Evolutionary conservation across 2,888 invertebrate species (phyloP).

Genomic region (Apocheima hispidaria): DNA sequence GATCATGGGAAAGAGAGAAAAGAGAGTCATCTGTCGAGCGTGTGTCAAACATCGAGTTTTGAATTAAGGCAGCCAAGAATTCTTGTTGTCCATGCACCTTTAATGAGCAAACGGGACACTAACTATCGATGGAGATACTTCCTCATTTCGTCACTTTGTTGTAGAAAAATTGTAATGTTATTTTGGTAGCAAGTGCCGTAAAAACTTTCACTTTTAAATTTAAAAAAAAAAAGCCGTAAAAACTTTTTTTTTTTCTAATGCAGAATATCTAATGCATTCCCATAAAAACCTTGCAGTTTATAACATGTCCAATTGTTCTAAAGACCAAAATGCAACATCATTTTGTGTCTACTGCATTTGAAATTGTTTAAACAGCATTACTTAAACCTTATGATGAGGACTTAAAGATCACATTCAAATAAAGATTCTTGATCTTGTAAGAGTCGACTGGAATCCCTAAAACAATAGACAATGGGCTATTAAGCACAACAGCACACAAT

Average conservation of each 20-base stretch:
- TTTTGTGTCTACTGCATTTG: background rate
- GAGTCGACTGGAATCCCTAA: slow-evolving; percentile 9
- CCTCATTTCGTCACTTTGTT: no score
- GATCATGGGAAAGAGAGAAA: no score
- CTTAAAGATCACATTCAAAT: slow-evolving; percentile 8
- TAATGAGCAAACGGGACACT: no score
- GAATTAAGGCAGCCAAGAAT: no score
- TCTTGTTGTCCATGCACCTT: no score
- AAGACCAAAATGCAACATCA: slow-evolving; percentile 3
- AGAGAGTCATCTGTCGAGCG: no score
- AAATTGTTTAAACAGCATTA: background rate
- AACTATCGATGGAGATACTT: no score
- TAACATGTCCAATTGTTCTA: background rate
- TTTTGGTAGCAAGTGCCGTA: no score
- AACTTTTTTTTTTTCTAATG: no score
- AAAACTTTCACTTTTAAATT: no score
- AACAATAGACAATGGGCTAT: slow-evolving; percentile 37
- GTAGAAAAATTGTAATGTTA: no score
- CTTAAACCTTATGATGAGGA: background rate
- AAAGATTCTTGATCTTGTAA: background rate
- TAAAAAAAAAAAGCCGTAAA: background rate
- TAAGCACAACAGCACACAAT: slow-evolving; percentile 32
- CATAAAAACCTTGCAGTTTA: slow-evolving; percentile 1
- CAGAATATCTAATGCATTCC: background rate
- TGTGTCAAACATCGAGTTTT: no score